Evolutionary conservation across 2,113 vertebrate genomes (phyloP).

Genomic region (Aspiorhynchus laticeps): DNA sequence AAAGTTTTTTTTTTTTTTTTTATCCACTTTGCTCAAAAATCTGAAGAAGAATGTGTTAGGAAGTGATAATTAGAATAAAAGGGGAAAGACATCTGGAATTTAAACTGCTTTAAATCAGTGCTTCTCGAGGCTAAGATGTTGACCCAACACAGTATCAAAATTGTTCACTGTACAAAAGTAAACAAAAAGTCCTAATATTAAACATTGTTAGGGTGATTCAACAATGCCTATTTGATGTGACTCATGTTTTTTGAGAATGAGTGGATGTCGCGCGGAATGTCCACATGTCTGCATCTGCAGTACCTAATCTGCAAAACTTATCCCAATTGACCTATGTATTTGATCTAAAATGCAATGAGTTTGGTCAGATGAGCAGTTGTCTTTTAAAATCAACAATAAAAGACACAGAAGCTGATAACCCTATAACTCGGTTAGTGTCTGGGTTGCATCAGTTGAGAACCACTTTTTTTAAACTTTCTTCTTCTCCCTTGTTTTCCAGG

Average conservation of each 20-base stretch:
- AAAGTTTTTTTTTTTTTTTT: neutral
- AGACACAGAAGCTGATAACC: neutral
- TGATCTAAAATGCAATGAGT: neutral
- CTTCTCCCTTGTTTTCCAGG: constrained; percentile 21
- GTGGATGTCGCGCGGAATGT: neutral
- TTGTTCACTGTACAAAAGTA: neutral
- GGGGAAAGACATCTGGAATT: neutral
- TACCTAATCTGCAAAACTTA: neutral
- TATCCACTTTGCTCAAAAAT: neutral
- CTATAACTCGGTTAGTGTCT: neutral
- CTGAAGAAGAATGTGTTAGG: neutral
- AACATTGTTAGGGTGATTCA: too few species aligned
- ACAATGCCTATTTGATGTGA: too few species aligned
- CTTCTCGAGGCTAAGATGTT: neutral
- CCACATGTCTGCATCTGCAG: neutral
- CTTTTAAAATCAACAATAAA: neutral
- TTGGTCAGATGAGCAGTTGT: neutral
- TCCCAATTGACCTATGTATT: neutral
- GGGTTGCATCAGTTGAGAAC: neutral
- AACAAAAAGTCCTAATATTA: neutral
- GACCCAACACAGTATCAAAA: neutral
- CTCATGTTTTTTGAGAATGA: neutral
- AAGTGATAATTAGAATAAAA: neutral
- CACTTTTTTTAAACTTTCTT: constrained; percentile 51
- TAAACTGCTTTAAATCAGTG: neutral